A percentile compares a stretch with the other conserved stretches of the same genome.
phyloP scores from a whole-genome alignment of 1,140 invertebrate genomes.

The Dreissena polymorpha region DNA sequence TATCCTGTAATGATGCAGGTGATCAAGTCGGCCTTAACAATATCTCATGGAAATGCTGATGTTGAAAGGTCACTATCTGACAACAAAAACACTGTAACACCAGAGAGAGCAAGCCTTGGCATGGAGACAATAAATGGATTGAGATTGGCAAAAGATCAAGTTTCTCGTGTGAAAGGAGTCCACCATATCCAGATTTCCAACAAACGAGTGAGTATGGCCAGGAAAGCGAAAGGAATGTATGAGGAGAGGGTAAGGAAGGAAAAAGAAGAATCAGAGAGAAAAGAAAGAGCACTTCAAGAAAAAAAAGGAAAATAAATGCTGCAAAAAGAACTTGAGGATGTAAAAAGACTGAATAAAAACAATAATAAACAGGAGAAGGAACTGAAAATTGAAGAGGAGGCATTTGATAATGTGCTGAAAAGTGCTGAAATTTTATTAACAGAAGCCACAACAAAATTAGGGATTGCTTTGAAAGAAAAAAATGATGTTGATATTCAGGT shows the following conservation, averaged over 20 bases:
- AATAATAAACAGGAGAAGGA: neutral
- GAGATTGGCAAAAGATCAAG: no score
- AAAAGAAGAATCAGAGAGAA: no score
- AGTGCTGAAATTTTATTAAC: conserved; percentile 14
- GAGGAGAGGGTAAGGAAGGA: no score
- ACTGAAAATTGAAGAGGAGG: conserved; percentile 20
- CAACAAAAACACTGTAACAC: conserved; percentile 34
- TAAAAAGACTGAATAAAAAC: conserved; percentile 19
- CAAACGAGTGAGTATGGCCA: conserved; percentile 15
- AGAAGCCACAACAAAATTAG: conserved; percentile 13
- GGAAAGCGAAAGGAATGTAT: conserved; percentile 27
- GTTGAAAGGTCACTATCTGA: conserved; percentile 21
- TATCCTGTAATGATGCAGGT: conserved; percentile 25
- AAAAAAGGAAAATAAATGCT: neutral
- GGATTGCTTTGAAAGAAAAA: conserved; percentile 17
- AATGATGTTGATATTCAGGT: conserved; percentile 39
- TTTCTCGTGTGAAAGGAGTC: neutral
- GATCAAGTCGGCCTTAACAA: conserved; percentile 29
- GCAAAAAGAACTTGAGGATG: conserved; percentile 9
- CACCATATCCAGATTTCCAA: conserved; percentile 33
- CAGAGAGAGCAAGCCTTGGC: no score
- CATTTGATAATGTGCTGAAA: neutral
- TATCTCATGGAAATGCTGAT: conserved; percentile 26
- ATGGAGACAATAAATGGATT: no score
- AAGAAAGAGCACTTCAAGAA: no score